These are phyloP conservation scores for Zeugodacus cucurbitae DNA, from an alignment of 1,140 invertebrate species.

Conservation along the genomic window DNA sequence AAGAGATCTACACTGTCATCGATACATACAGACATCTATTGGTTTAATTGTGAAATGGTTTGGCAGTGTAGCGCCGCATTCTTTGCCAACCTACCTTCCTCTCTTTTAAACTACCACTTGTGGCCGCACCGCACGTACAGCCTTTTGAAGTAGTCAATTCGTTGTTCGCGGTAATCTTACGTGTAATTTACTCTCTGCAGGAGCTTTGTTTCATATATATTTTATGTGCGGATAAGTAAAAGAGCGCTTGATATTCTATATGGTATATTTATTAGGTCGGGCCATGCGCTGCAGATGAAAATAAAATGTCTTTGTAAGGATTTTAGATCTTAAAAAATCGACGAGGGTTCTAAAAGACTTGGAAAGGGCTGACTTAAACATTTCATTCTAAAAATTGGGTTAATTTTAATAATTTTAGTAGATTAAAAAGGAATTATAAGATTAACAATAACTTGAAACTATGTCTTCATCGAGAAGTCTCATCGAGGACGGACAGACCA, in stretches of 20 bases:
- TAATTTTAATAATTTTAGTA: too few species aligned
- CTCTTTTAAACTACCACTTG: background rate
- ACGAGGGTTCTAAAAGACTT: too few species aligned
- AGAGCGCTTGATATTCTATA: background rate
- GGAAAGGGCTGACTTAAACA: too few species aligned
- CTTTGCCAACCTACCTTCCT: background rate
- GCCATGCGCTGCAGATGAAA: too few species aligned
- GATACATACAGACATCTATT: background rate
- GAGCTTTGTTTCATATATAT: background rate
- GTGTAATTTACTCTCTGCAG: background rate
- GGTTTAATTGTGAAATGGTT: background rate
- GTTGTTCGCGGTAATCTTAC: background rate
- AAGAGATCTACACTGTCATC: background rate
- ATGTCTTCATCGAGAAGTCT: too few species aligned
- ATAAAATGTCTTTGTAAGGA: too few species aligned
- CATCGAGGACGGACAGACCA: too few species aligned
- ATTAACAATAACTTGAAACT: too few species aligned
- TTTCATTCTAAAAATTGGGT: too few species aligned
- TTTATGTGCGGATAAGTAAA: background rate
- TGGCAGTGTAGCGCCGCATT: background rate
- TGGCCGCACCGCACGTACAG: background rate
- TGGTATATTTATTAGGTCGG: too few species aligned
- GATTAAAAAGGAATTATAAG: too few species aligned
- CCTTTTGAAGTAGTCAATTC: background rate
- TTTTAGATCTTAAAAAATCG: too few species aligned